phyloP scores from a whole-genome alignment of 1,140 invertebrate species.

The Goniozus legneri region DNA sequence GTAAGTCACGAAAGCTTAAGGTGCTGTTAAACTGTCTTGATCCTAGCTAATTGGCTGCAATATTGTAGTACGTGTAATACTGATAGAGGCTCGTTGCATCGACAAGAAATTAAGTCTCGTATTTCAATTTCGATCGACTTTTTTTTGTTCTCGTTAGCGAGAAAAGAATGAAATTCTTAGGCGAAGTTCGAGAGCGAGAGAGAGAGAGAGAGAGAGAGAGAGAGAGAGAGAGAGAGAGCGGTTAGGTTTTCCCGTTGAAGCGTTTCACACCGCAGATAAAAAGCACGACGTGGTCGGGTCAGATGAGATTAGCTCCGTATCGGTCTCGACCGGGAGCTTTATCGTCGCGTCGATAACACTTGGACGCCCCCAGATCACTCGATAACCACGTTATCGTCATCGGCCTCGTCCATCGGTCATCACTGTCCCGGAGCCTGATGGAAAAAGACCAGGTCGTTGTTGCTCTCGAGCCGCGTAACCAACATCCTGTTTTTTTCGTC shows the following conservation, averaged over 20 bases:
- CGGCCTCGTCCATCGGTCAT: conserved; percentile 41
- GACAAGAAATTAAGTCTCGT: conserved; percentile 21
- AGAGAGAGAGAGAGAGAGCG: conserved; percentile 14
- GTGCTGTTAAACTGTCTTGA: no score
- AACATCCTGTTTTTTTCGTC: no score
- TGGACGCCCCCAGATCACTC: conserved; percentile 52
- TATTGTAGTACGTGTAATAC: no score
- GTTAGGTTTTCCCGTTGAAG: no score
- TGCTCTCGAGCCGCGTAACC: no score
- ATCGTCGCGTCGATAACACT: conserved; percentile 45
- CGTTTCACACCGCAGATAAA: no score
- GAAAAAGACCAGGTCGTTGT: conserved; percentile 31
- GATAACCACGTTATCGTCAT: conserved; percentile 50
- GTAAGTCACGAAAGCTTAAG: no score
- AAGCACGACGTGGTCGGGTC: conserved; percentile 45
- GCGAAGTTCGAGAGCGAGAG: no score
- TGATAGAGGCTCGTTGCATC: conserved; percentile 3
- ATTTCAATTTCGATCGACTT: conserved; percentile 16
- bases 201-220: conserved; percentile 16
- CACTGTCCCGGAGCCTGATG: conserved; percentile 20
- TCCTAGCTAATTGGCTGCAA: no score
- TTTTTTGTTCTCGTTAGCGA: no score
- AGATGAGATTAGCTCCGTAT: conserved; percentile 49
- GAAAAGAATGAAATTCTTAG: no score
- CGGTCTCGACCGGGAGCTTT: conserved; percentile 34